Base-by-base conservation (phyloP, 2,888 invertebrate species). In the Rosalia funebris region DNA sequence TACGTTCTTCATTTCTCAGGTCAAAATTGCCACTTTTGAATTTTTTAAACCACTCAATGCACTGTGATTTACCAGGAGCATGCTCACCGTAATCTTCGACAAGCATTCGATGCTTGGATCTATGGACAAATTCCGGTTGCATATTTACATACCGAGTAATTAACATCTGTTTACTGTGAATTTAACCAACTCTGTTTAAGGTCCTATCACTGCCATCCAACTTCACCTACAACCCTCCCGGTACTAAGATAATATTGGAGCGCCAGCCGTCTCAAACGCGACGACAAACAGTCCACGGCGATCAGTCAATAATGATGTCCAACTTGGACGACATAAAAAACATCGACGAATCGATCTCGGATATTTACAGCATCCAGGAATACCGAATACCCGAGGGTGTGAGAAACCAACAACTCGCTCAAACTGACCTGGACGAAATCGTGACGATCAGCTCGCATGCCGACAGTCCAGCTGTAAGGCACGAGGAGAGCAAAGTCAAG, bases 151-250 rank as follows among this genome's bases (percentile, higher is more conserved):
- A n/a, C n/a, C n/a, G n/a, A n/a, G n/a, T n/a, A n/a, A n/a, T n/a
- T n/a, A n/a, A n/a, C n/a, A n/a, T n/a, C n/a, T n/a, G n/a, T n/a
- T n/a, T n/a, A n/a, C n/a, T n/a, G n/a, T n/a, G n/a, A n/a, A n/a
- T n/a, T n/a, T n/a, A n/a, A n/a, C n/a, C n/a, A n/a, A n/a, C 15
- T 41, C 31, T 2, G 20, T 79, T 81, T 5, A 79, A 85, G 82
- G 89, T 93, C 73, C 88, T 90, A 63, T 93, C 93, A 58, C 85
- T 93, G 69, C 93, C 93, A 55, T 89, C 92, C 56, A 91, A 93
- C 82, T 94, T 93, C 81, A 92, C 89, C 25, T 93, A 92, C 82
- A 91, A 90, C 80, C 91, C 91, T 65, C 90, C 91, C 32, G 86
- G 86, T 5, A 65, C 70, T 32, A 76, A 75, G 66, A 60, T 77